Base-by-base conservation (phyloP, 2,888 invertebrate species). In the Cephus sareptanus region DNA sequence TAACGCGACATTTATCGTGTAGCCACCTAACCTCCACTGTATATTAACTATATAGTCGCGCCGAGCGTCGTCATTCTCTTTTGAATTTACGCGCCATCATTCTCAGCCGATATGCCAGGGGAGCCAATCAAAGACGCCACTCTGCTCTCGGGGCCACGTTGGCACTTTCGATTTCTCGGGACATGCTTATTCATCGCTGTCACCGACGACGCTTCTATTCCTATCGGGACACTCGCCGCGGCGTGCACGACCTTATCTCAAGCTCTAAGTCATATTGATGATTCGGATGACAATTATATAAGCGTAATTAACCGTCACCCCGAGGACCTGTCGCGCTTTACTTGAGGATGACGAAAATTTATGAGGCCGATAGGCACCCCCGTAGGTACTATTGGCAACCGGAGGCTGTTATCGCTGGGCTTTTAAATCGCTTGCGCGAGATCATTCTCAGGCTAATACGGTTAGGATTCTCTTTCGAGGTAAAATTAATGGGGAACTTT, bases 321-420 rank as follows among this genome's bases (percentile, higher is more conserved):
- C 74, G 75, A 77, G 69, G 74, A 40, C 75, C 77, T 40, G 74
- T 33, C 69, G 34, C 35, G 34, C 15, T 74, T 37, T 37, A 23
- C 34, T 34, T 9, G 40, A 56, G 23, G 40, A 34, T 77, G 75
- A 75, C 77, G 75, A 77, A 71, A 77, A 77, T 77, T 77, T 74
- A 77, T 77, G 77, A 75, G 13, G 70, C 11, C 30, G 34, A 75
- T 40, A n/a, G n/a, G n/a, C n/a, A n/a, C n/a, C n/a, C n/a, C 69
- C 33, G 12, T 1, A 3, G 77, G 15, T 2, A 23, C 23, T 56
- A 56, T 56, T 15, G 40, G 40, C 40, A 23, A 56, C 2, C 9
- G 40, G 23, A 56, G 40, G 9, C 40, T 15, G 40, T 56, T 56
- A 56, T 56, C 40, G 40, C 23, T 56, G 40, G 0, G 23, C 40